phyloP scores from a whole-genome alignment of 2,797 vertebrate genomes.

The Martes flavigula region DNA sequence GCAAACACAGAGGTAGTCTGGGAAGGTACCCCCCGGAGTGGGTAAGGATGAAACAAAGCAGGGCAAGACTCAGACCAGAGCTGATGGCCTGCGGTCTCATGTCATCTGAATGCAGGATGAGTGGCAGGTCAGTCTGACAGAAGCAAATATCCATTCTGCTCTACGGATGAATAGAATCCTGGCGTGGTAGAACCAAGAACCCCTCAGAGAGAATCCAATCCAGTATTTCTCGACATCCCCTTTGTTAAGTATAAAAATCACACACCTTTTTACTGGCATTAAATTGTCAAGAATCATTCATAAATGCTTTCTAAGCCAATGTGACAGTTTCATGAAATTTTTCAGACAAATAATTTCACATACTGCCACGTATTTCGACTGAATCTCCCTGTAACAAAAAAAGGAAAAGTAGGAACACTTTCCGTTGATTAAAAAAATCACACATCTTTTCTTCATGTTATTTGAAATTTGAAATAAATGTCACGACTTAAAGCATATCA shows the following conservation, averaged over 20 bases:
- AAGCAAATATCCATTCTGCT: not conserved
- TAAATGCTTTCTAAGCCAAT: constrained; percentile 2
- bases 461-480: not conserved
- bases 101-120: not conserved
- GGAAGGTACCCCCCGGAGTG: not conserved
- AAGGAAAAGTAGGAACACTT: not conserved
- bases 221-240: not conserved
- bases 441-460: not conserved
- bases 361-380: not conserved
- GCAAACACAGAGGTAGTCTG: not conserved
- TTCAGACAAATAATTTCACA: not conserved
- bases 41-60: not conserved
- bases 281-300: not conserved
- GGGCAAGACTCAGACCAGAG: not conserved
- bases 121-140: not conserved
- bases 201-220: not conserved
- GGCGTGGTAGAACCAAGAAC: not conserved
- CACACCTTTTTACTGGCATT: not conserved
- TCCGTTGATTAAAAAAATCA: not conserved
- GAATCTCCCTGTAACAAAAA: not conserved
- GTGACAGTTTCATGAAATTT: not conserved
- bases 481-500: not conserved
- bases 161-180: not conserved
- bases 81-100: not conserved
- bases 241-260: constrained; percentile 26